A percentile compares a stretch with the other conserved stretches of the same genome.
These are phyloP conservation scores for Steatornis caripensis DNA, from an alignment of 2,113 vertebrate genomes.

Conservation along the genomic window DNA sequence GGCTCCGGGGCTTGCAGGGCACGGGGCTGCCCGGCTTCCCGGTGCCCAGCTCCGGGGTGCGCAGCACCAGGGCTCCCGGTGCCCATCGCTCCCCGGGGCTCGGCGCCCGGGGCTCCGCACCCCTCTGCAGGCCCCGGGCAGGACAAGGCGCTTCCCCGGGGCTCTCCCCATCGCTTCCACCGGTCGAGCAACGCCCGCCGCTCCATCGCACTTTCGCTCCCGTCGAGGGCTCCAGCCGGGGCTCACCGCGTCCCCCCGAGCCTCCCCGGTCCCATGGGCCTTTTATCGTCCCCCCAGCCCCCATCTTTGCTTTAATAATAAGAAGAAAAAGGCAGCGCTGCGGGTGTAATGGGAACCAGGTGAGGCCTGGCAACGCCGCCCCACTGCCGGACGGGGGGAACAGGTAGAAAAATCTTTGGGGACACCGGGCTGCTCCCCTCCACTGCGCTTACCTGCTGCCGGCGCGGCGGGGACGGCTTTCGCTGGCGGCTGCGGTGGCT, in stretches of 20 bases:
- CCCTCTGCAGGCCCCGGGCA: neutral
- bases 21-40: neutral
- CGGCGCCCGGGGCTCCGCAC: neutral
- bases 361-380: neutral
- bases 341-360: neutral
- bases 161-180: neutral
- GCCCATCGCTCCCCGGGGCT: neutral
- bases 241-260: neutral
- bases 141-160: fast-evolving
- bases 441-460: neutral
- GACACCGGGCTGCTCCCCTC: neutral
- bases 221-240: neutral
- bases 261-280: neutral
- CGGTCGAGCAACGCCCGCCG: neutral
- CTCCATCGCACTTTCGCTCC: neutral
- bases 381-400: neutral
- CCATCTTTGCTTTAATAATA: neutral
- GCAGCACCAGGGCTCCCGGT: neutral
- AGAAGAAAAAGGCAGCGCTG: neutral
- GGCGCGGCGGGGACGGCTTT: neutral
- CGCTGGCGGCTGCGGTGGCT: fast-evolving
- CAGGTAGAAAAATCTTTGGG: neutral
- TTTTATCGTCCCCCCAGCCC: neutral
- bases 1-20: neutral
- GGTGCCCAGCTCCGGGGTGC: too few relatives aligned